These are phyloP conservation scores for Drosophila paucipuncta DNA, from an alignment of 2,888 invertebrate genomes.

Conservation along the genomic window DNA sequence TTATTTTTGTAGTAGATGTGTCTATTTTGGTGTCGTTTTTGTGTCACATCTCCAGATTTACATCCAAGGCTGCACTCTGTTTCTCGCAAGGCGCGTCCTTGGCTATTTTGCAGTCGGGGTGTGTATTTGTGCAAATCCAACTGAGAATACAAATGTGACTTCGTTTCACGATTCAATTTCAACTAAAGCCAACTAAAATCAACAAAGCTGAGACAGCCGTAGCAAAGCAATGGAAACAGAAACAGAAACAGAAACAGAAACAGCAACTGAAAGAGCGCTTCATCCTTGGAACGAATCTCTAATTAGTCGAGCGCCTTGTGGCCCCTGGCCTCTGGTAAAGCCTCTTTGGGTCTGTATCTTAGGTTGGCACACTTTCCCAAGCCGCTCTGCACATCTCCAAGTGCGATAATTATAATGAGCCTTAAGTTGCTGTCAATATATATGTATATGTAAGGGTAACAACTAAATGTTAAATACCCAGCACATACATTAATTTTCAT, in stretches of 20 bases:
- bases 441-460: background rate
- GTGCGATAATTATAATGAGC: conserved; percentile 49
- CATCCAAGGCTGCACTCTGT: conserved; percentile 38
- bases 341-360: conserved; percentile 28
- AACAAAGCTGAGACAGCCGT: conserved; percentile 26
- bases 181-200: conserved; percentile 38
- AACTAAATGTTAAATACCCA: background rate
- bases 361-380: conserved; percentile 24
- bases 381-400: conserved; percentile 12
- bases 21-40: conserved; percentile 15
- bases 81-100: conserved; percentile 29
- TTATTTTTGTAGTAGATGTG: conserved; percentile 20
- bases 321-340: background rate
- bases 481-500: background rate
- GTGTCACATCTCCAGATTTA: conserved; percentile 32
- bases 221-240: background rate
- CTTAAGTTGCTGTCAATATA: conserved; percentile 40
- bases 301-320: conserved; percentile 45
- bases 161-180: conserved; percentile 43
- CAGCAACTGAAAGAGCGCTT: conserved; percentile 1
- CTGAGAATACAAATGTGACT: conserved; percentile 27
- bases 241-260: too few species aligned
- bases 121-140: conserved; percentile 7
- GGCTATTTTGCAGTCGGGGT: conserved; percentile 14
- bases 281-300: conserved; percentile 44